Evolutionary conservation across 2,113 vertebrate genomes (phyloP), one percentile per base, ranked within the genome.

Genomic region (Prochilodus magdalenae): DNA sequence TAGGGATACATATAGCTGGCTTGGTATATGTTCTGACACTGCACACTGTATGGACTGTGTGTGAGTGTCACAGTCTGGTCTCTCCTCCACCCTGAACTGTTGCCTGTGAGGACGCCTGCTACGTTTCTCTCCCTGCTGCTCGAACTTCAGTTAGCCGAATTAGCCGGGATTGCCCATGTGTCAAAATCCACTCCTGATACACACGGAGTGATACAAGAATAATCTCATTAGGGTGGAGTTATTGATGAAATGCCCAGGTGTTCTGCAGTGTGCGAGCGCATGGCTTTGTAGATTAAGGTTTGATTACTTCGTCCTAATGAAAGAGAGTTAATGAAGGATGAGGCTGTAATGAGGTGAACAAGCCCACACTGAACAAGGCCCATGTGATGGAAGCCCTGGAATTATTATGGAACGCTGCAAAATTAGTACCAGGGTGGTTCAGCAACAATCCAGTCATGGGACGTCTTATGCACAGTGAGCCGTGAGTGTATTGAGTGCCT

Each of bases 301-400:
- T 55, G 76, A 78, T 69, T 69, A 69, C 22, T n/a, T 53, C 57
- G 26, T 30, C 27, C n/a, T 67, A 78, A 69, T 78, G 63, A 29
- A 53, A 27, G 20, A 47, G 62, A 60, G 29, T 60, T 75, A 75
- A 77, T 66, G 29, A 77, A 67, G 26, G 53, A n/a, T 30, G 12
- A 53, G 40, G 20, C 27, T 53, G 57, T 67, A 55, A 66, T 51
- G 44, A 36, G 30, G 30, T 40, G 55, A 24, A 75, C n/a, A 75
- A 75, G 5, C 53, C 20, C 30, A 59, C 73, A 75, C 1, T 57
- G 72, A 36, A 24, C 33, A 22, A 55, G 47, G 6, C 30, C 12
- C 24, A 12, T 26, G 49, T 51, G 62, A 6, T 29, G 36, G n/a
- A 60, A 60, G 26, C 55, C 49, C 33, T 16, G 15, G 33, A 66